phyloP scores from a whole-genome alignment of 2,888 invertebrate genomes.

The Pollenia labialis region DNA sequence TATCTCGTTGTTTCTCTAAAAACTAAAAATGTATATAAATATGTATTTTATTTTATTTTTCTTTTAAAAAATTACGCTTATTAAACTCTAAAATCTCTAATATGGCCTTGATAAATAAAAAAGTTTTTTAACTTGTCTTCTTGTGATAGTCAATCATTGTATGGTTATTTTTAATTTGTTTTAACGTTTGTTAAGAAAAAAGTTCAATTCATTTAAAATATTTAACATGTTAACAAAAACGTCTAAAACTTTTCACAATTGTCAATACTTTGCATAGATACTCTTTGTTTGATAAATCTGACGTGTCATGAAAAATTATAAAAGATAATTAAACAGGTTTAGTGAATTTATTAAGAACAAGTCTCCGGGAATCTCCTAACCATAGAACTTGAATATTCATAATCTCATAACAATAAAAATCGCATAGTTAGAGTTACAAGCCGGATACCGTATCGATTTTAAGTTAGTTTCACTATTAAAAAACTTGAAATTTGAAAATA shows the following conservation, averaged over 20 bases:
- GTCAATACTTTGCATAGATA: slow-evolving; percentile 2
- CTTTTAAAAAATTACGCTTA: slow-evolving; percentile 11
- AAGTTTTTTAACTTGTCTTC: slow-evolving; percentile 11
- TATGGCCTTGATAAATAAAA: slow-evolving; percentile 41
- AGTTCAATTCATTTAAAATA: slow-evolving; percentile 7
- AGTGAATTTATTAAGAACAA: slow-evolving; percentile 2
- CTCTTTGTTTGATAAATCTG: not conserved
- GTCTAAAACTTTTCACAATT: not conserved
- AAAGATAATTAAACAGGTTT: slow-evolving; percentile 5
- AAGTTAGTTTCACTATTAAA: too few species aligned
- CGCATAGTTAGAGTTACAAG: too few species aligned
- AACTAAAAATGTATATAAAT: too few species aligned
- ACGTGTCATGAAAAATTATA: not conserved
- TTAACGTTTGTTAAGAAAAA: not conserved
- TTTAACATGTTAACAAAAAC: not conserved
- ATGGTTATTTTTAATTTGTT: slow-evolving; percentile 36
- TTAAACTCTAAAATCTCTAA: slow-evolving; percentile 31
- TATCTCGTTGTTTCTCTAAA: too few species aligned
- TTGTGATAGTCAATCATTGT: slow-evolving; percentile 24
- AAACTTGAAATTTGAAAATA: too few species aligned
- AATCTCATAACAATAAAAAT: not conserved
- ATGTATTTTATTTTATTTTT: not conserved
- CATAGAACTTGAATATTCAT: not conserved
- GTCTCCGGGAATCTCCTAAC: slow-evolving; percentile 21
- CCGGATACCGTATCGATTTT: too few species aligned